phyloP scores from a whole-genome alignment of 2,113 vertebrate species.

The Sander lucioperca region DNA sequence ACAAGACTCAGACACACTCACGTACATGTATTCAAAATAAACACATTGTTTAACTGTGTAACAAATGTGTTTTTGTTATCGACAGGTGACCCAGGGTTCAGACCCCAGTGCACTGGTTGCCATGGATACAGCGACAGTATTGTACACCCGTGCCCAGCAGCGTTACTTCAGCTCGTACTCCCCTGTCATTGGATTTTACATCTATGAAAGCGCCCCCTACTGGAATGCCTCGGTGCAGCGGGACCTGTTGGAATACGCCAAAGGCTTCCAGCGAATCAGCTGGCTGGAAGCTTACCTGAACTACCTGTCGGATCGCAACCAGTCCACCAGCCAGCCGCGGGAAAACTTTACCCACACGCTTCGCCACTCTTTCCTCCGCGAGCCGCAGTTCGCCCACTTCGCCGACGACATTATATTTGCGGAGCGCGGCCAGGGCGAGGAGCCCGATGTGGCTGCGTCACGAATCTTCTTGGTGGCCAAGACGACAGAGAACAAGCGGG shows the following conservation, averaged over 20 bases:
- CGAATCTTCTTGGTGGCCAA: slow-evolving; percentile 98
- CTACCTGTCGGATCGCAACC: slow-evolving; percentile 94
- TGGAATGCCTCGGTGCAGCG: slow-evolving; percentile 98
- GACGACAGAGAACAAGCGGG: slow-evolving; percentile 96
- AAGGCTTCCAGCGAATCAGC: slow-evolving; percentile 97
- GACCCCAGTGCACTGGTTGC: slow-evolving; percentile 97
- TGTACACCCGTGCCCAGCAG: slow-evolving; percentile 95
- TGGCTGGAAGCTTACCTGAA: slow-evolving; percentile 98
- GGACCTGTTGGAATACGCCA: slow-evolving; percentile 95
- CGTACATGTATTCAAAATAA: too few relatives aligned
- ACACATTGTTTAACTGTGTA: not conserved
- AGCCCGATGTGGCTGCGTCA: slow-evolving; percentile 95
- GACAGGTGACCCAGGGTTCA: slow-evolving; percentile 97
- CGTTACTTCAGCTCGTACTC: slow-evolving; percentile 98
- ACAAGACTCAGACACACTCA: too few relatives aligned
- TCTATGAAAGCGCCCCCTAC: slow-evolving; percentile 98
- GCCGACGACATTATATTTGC: slow-evolving; percentile 98
- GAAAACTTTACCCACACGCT: slow-evolving; percentile 95
- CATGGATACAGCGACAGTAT: slow-evolving; percentile 94
- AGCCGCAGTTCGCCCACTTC: slow-evolving; percentile 94
- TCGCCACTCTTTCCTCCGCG: slow-evolving; percentile 92
- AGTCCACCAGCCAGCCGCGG: slow-evolving; percentile 91
- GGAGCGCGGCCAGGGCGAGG: slow-evolving; percentile 93
- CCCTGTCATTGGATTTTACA: slow-evolving; percentile 98
- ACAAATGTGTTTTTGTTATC: slow-evolving; percentile 68